Base-by-base conservation (phyloP, 2,888 invertebrate genomes). In the Erebia epiphron region DNA sequence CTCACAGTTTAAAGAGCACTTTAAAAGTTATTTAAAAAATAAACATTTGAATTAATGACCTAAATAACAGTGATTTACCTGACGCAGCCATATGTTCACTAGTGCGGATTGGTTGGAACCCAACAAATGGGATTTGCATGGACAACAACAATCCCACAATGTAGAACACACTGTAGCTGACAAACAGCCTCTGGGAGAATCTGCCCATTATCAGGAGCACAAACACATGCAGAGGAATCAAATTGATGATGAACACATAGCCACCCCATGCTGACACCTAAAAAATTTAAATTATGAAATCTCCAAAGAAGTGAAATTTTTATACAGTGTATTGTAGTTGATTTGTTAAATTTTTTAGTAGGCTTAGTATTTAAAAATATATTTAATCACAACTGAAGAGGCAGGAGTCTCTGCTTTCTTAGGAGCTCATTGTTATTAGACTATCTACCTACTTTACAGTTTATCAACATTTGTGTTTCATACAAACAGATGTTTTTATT, bases 51-150 rank as follows among this genome's bases (percentile, higher is more conserved):
- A 26, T 26, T 10, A 43, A 43, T 10, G 10, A 10, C 50, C n/a
- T 50, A 50, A 50, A 50, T 50, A n/a, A 50, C 14, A 58, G 1
- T 16, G 21, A 41, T 57, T 83, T 88, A 97, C 97, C 97, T 82
- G 97, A 96, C 52, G 99, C 99, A 54, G 99, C 99, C 99, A 99
- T 99, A 85, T 99, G 99, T 91, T 99, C 99, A 84, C 99, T 99
- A 3, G 99, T 99, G 69, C 99, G 95, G 74, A 99, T 98, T 10
- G 99, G 99, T 91, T 99, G 99, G 93, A 99, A 99, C 26, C 99
- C 99, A 66, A 98, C 98, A 85, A 98, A 98, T 9, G 98, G 98
- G 79, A 98, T 97, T 93, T 99, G 99, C 99, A 99, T 99, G 68
- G 99, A 99, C 80, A 99, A 95, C 73, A 99, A 91, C 58, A 99